A percentile compares a stretch with the other conserved stretches of the same genome.
Evolutionary conservation across 2,888 invertebrate species (phyloP).

Genomic region (Dolichomitus sp.): DNA sequence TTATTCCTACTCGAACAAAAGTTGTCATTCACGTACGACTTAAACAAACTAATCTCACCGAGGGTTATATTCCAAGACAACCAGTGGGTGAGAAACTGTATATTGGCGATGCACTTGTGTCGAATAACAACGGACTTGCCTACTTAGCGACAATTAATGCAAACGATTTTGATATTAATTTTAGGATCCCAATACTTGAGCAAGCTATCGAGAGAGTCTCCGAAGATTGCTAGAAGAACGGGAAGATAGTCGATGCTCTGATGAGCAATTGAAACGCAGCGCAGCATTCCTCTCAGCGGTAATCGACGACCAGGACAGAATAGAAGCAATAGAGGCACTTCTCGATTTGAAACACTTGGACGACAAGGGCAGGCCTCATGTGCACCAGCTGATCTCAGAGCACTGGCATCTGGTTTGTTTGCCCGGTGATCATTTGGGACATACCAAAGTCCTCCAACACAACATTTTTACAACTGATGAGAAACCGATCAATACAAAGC

Average conservation of each 20-base stretch:
- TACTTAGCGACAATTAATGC: conserved; percentile 25
- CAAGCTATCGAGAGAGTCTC: background rate
- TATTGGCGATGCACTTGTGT: conserved; percentile 31
- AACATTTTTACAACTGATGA: conserved; percentile 35
- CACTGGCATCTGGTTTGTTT: background rate
- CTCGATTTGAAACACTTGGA: background rate
- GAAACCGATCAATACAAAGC: conserved; percentile 40
- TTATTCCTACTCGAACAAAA: conserved; percentile 26
- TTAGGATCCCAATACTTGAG: conserved; percentile 10
- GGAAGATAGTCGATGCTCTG: background rate
- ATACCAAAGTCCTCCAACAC: conserved; percentile 20
- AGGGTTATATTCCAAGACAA: conserved; percentile 20
- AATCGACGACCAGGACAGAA: background rate
- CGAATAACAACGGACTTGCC: conserved; percentile 19
- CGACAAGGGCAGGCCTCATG: background rate
- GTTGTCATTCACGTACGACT: background rate
- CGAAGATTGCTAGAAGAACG: background rate
- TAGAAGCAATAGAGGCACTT: background rate
- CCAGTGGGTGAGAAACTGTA: conserved; percentile 16
- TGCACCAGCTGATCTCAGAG: background rate
- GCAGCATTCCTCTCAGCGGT: background rate
- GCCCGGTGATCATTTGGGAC: conserved; percentile 34
- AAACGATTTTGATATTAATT: background rate
- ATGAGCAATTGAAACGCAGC: background rate
- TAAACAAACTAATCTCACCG: conserved; percentile 1